Evolutionary conservation across 2,797 vertebrate genomes (phyloP), one percentile per base, ranked within the genome.

Genomic region (Malacoraja senta): DNA sequence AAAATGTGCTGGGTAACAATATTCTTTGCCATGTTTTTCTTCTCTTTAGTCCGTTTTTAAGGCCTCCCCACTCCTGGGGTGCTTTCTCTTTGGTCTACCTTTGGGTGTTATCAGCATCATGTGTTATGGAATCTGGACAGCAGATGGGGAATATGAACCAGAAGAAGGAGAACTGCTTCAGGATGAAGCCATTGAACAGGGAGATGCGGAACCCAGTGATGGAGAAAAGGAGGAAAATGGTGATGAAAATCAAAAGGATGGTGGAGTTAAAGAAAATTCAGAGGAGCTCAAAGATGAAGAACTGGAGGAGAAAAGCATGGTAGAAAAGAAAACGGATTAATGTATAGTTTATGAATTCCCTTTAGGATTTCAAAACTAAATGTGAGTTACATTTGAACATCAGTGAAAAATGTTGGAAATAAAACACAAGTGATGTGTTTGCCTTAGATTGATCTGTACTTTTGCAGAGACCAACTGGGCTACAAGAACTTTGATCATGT

Each of bases 21-120:
- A 88, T 88, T 19, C 15, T 3, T 88, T 88, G 21, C 9, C 65
- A 17, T 65, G 84, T 35, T 32, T 88, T 65, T 1, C 63, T 63
- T 65, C 3, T 63, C 93, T 6, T 29, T 78, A 99, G 99, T 99
- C 99, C 0, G 97, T 99, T 93, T 99, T 99, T 95, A 98, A 96
- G 96, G 99, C 98, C 96, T 99, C 99, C 38, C 99, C 99, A 0
- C 95, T 99, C 83, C 97, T 99, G 95, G 99, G 98, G 95, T 99
- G 99, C 96, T 98, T 99, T 96, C 98, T 99, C 94, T 99, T 99
- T 44, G 99, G 99, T 93, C 96, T 99, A 83, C 99, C 99, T 32
- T 96, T 99, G 95, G 99, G 98, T 26, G 98, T 99, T 95, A 99
- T 99, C 96, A 99, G 99, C 95, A 98, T 99, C 96, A 99, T 99